Base-by-base conservation (phyloP, 1,140 invertebrate genomes). In the Brachionus plicatilis region DNA sequence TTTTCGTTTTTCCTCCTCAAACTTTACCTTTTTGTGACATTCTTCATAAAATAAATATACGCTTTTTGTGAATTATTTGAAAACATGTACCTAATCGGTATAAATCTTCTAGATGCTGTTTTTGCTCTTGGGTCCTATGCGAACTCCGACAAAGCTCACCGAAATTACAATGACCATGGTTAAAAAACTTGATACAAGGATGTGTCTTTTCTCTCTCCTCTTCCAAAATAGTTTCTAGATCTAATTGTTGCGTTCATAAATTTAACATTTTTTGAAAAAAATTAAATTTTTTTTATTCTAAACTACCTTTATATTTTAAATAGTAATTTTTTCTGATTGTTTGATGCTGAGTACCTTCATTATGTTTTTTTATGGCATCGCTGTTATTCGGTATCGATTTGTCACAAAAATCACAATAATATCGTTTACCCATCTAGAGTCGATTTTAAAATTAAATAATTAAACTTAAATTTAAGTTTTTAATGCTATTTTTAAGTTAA, bases 391-490 rank as follows among this genome's bases (percentile, higher is more conserved):
- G 79, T 20, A 82, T 68, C 8, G 53, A 37, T 37, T 82, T 82
- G 37, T 82, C 79, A 68, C 79, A 82, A 82, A 82, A 82, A 27
- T 82, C 79, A 68, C 79, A 82, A 82, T 82, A 82, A 82, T 82
- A 82, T 20, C 79, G 9, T 65, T 82, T 82, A 9, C 79, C 79
- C 79, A 82, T 82, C 9, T 20, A 70, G 11, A 66, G 27, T 37
- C 1, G 6, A 70, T 41, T 70, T n/a, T 70, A 29, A 41, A 70
- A 29, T 37, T 70, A 12, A 29, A 68, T 1, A 66, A 66, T n/a
- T 27, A 17, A 66, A 66, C 20, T 24, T 12, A 66, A 70, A 27
- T 70, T 70, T n/a, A 70, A 70, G 66, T 70, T 75, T 8, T 45
- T 75, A 47, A 43, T 43, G 41, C 70, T 45, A 17, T 17, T 43